These are phyloP conservation scores for Dolichallabes microphthalmus DNA, from an alignment of 2,113 vertebrate species.

Conservation along the genomic window DNA sequence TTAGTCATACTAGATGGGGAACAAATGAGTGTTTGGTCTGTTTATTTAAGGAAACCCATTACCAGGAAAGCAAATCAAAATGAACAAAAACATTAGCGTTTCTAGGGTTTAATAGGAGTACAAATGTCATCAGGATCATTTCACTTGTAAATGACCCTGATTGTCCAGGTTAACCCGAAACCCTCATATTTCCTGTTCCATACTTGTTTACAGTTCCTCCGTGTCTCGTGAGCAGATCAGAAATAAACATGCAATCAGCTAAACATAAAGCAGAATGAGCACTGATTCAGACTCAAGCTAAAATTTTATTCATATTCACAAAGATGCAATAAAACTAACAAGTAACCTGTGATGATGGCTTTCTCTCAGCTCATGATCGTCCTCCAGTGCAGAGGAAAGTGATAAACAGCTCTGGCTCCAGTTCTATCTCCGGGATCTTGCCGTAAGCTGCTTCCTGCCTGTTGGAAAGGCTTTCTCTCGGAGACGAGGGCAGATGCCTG, in stretches of 20 bases:
- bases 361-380: not conserved
- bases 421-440: not conserved
- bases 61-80: too few species aligned
- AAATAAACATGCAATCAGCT: not conserved
- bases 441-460: not conserved
- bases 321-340: not conserved
- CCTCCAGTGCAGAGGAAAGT: not conserved
- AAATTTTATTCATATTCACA: not conserved
- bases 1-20: too few species aligned
- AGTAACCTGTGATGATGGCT: not conserved
- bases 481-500: conserved; percentile 39
- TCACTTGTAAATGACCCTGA: not conserved
- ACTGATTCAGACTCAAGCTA: not conserved
- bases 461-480: conserved; percentile 28
- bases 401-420: not conserved
- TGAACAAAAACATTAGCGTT: too few species aligned
- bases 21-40: too few species aligned
- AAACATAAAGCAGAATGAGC: not conserved
- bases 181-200: not conserved
- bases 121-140: not conserved
- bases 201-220: not conserved
- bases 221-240: not conserved
- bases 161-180: not conserved
- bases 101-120: not conserved
- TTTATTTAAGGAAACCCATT: too few species aligned